Evolutionary conservation across 1,140 invertebrate genomes (phyloP).

Genomic region (Bombus haemorrhoidalis): DNA sequence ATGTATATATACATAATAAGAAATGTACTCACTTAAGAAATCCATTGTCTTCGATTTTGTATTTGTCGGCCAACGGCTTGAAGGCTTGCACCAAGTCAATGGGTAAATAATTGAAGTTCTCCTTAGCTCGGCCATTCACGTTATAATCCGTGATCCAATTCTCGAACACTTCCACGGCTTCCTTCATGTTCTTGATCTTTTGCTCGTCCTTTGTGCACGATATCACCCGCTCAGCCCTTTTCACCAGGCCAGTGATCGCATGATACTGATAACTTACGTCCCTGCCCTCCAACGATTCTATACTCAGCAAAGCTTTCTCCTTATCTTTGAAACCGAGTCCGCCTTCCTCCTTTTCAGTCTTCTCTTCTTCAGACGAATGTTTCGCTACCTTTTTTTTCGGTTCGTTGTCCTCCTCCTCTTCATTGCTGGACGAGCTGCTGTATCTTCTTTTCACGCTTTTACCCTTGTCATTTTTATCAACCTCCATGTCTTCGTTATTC

Average conservation of each 20-base stretch:
- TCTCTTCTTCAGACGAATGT: conserved; percentile 21
- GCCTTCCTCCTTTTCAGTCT: conserved; percentile 43
- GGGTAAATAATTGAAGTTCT: conserved; percentile 77
- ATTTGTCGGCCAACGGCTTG: conserved; percentile 71
- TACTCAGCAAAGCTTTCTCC: conserved; percentile 64
- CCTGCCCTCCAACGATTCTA: conserved; percentile 64
- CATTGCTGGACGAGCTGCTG: conserved; percentile 31
- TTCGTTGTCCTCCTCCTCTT: conserved; percentile 37
- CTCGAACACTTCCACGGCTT: conserved; percentile 76
- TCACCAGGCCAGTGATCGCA: conserved; percentile 64
- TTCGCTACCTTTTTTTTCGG: conserved; percentile 54
- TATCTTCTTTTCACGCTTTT: conserved; percentile 36
- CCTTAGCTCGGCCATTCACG: conserved; percentile 72
- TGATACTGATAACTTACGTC: conserved; percentile 69
- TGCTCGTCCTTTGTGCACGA: conserved; percentile 72
- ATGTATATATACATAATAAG: no score
- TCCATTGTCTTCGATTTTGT: conserved; percentile 68
- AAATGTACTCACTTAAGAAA: conserved; percentile 65
- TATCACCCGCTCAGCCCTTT: conserved; percentile 70
- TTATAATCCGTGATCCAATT: conserved; percentile 79
- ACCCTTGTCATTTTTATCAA: conserved; percentile 14
- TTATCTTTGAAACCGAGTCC: conserved; percentile 69
- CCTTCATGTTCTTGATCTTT: conserved; percentile 73
- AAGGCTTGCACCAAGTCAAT: conserved; percentile 75
- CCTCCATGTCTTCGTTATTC: conserved; percentile 37